Evolutionary conservation across 2,797 vertebrate genomes (phyloP).

Genomic region (Coendou prehensilis): DNA sequence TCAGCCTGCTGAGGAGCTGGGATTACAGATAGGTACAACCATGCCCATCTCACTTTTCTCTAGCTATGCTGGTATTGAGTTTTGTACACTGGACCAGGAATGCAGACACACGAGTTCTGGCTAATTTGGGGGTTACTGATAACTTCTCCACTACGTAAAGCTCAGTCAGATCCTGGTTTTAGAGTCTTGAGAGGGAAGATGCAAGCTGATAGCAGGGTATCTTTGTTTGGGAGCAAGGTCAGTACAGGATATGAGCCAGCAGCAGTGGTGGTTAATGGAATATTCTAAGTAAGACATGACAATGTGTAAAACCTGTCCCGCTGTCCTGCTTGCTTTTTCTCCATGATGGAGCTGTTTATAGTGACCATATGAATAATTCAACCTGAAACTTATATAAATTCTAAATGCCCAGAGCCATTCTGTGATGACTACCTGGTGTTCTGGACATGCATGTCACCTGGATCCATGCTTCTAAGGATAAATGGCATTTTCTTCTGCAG

Average conservation of each 20-base stretch:
- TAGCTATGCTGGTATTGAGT: neutral
- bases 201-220: neutral
- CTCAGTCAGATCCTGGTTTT: conserved; percentile 37
- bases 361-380: neutral
- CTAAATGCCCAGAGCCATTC: conserved; percentile 16
- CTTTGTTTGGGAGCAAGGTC: neutral
- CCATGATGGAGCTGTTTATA: neutral
- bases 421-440: neutral
- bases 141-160: conserved; percentile 13
- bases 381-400: neutral
- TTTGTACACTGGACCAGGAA: neutral
- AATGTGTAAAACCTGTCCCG: neutral
- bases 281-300: neutral
- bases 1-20: neutral
- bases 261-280: neutral
- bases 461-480: conserved; percentile 23
- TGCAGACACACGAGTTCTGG: neutral
- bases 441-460: neutral
- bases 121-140: neutral
- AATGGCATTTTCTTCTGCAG: conserved; percentile 83
- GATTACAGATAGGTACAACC: neutral
- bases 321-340: neutral
- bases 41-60: neutral
- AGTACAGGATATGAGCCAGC: neutral
- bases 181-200: neutral